Conservation (phyloP, 1,140 invertebrate genomes). For the Acromyrmex heyeri region DNA sequence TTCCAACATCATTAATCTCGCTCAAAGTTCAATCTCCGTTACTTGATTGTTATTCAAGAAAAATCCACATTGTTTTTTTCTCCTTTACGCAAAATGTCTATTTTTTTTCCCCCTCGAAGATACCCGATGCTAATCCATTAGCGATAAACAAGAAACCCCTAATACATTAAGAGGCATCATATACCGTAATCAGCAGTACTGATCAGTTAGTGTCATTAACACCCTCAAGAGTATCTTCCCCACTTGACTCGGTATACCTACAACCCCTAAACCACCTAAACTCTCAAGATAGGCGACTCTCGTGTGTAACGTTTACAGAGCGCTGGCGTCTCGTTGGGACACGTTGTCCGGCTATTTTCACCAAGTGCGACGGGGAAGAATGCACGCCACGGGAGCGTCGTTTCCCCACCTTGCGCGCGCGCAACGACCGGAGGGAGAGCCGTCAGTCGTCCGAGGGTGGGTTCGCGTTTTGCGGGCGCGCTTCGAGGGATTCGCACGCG, state of each 20-base stretch:
- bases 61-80: neutral
- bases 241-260: neutral
- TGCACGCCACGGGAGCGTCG: neutral
- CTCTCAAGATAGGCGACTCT: constrained; percentile 29
- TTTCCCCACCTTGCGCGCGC: neutral
- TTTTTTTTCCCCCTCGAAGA: neutral
- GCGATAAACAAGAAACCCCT: neutral
- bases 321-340: neutral
- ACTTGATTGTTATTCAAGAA: neutral
- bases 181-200: neutral
- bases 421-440: neutral
- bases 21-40: neutral
- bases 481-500: constrained; percentile 28
- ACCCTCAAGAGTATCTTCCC: neutral
- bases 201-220: neutral
- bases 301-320: neutral
- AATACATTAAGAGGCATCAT: neutral
- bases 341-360: neutral
- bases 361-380: constrained; percentile 2
- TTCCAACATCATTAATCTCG: neutral
- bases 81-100: neutral
- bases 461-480: constrained; percentile 3
- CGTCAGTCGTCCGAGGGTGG: constrained; percentile 14
- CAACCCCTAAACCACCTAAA: constrained; percentile 7
- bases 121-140: neutral